Base-by-base conservation (phyloP, 2,797 vertebrate genomes). In the Hydrophis major region DNA sequence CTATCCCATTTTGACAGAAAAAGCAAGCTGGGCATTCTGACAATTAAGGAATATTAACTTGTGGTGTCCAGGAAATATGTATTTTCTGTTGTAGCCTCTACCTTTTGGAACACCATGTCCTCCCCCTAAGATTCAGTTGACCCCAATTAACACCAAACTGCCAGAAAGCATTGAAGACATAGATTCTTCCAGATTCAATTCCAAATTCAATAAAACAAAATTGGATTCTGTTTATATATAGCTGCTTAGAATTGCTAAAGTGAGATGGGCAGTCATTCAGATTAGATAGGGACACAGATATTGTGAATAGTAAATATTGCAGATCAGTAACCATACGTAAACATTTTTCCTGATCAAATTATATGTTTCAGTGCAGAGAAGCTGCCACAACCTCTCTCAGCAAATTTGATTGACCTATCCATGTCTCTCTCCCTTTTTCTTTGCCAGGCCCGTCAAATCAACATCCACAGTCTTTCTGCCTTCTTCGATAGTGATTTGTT, bases 401-500 rank as follows among this genome's bases (percentile, higher is more conserved):
- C 10, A 83, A 47, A 47, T 83, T 47, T 83, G 42, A 83, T 83
- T 47, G 78, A 25, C 47, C 37, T 83, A 13, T 47, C 22, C 78
- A 25, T 25, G 37, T 47, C 78, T 4, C 47, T 42, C 55, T 20
- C 16, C 53, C 91, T 2, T 42, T 61, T 63, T 50, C 56, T 59
- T 94, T 1, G 10, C 60, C 94, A 99, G 99, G 99, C 99, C 25
- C 97, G 99, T 66, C 99, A 99, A 97, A 99, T 99, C 97, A 99
- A 98, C 98, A 99, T 99, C 97, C 99, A 99, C 98, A 99, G 96
- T 97, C 97, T 99, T 87, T 97, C 99, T 0, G 98, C 98, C 0
- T 99, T 99, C 95, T 99, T 99, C 0, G 98, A 99, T 98, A 99
- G 99, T 0, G 98, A 99, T 42, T 94, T 98, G 50, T 99, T 99